Percentiles rank a stretch among this genome's conserved stretches.
Conservation (phyloP, 2,888 invertebrate species). For the Caenorhabditis virilis region DNA sequence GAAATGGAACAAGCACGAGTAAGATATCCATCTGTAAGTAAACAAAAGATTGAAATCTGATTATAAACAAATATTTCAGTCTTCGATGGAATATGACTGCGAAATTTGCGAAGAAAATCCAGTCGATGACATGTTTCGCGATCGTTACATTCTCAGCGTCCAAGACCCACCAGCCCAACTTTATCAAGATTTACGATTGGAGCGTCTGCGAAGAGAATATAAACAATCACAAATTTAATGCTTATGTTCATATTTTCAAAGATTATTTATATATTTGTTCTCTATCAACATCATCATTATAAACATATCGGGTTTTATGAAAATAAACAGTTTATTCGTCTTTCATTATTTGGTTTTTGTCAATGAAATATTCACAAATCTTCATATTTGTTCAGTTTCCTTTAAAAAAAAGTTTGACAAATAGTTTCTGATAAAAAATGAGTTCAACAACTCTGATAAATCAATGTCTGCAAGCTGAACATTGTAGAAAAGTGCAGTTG, state of each 20-base stretch:
- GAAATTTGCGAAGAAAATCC: conserved; percentile 42
- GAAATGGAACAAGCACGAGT: conserved; percentile 26
- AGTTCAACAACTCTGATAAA: too few species aligned
- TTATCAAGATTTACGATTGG: conserved; percentile 47
- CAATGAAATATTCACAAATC: background rate
- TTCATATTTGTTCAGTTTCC: conserved; percentile 1
- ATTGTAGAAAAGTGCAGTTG: too few species aligned
- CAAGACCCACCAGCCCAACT: conserved; percentile 49
- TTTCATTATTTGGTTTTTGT: background rate
- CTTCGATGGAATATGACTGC: conserved; percentile 30
- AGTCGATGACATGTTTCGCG: conserved; percentile 50
- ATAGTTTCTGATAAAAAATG: too few species aligned
- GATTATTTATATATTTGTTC: background rate
- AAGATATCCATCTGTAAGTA: conserved; percentile 30
- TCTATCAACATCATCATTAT: too few species aligned
- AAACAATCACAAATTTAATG: conserved; percentile 44
- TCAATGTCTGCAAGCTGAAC: too few species aligned
- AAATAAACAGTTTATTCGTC: too few species aligned
- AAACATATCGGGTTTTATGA: too few species aligned
- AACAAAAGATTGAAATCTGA: too few species aligned
- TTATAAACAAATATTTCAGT: conserved; percentile 7
- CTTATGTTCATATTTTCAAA: background rate
- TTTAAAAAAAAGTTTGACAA: too few species aligned
- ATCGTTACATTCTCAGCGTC: conserved; percentile 50
- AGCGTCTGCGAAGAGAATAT: conserved; percentile 47